Evolutionary conservation across 2,797 vertebrate genomes (phyloP), one percentile per base, ranked within the genome.

Genomic region (Aythya fuligula): DNA sequence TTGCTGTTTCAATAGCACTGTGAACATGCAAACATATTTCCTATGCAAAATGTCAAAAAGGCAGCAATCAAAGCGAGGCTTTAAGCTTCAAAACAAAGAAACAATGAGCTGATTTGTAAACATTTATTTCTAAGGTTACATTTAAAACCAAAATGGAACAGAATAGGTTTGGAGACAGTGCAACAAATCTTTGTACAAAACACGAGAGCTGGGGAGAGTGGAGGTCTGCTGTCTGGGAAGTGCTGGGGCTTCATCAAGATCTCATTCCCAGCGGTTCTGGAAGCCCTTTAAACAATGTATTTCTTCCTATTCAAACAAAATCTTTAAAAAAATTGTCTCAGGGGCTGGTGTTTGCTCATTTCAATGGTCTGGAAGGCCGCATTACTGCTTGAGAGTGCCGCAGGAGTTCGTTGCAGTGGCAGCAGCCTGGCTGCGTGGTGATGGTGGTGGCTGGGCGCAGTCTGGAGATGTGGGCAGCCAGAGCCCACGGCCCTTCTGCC

Each of bases 31-130:
- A 96, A 97, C 97, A 95, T 97, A 98, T 97, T 98, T 98, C 97
- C 97, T 97, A 96, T 96, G 97, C 98, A 95, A 97, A 98, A 98
- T 98, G 97, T 98, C 97, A 98, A 97, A 98, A 98, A 98, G 96
- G 93, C 97, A 97, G 96, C 97, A 97, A 97, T 98, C 97, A 98
- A 98, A 98, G 96, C 93, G 94, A 97, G 95, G 94, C 94, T 98
- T 96, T 96, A 94, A 97, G 95, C 97, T 97, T 97, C 98, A 97
- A 97, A 98, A 98, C 95, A 97, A 97, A 98, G 97, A 96, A 97
- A 97, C 96, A 97, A 97, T 96, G 97, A 97, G 89, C 96, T 98
- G 97, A 97, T 98, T 98, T 98, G 97, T 95, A 97, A 98, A 97
- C 97, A 98, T 97, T 97, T 97, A 96, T 98, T 96, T 98, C 94